phyloP scores from a whole-genome alignment of 2,113 vertebrate species.

The Nymphicus hollandicus region DNA sequence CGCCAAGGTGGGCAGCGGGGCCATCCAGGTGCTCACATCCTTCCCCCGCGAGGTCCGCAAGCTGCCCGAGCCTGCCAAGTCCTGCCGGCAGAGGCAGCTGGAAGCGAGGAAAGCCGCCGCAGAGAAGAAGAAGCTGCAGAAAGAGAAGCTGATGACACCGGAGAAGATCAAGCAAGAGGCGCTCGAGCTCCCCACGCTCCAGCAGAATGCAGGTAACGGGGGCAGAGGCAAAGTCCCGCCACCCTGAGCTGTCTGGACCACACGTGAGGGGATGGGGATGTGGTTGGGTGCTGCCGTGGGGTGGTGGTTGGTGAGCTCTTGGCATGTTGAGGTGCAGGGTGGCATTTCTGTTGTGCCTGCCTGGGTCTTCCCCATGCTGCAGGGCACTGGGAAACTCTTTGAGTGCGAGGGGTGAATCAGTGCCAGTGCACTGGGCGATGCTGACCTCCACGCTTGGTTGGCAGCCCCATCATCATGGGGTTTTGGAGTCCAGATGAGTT shows the following conservation, averaged over 20 bases:
- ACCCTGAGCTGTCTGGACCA: rapidly evolving
- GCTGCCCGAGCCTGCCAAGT: conserved; percentile 94
- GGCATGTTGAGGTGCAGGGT: rapidly evolving
- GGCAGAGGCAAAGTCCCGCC: not conserved
- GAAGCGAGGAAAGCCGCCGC: conserved; percentile 91
- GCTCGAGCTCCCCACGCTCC: conserved; percentile 65
- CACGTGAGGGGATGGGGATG: not conserved
- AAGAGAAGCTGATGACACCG: conserved; percentile 85
- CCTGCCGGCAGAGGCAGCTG: conserved; percentile 90
- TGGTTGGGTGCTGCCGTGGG: not conserved
- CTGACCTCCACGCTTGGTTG: not conserved
- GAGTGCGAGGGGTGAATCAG: rapidly evolving
- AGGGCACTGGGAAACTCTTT: not conserved
- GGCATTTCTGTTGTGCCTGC: not conserved
- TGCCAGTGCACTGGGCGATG: rapidly evolving
- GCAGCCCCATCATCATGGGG: rapidly evolving
- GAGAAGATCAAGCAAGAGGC: conserved; percentile 86
- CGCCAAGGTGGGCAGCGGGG: conserved; percentile 88
- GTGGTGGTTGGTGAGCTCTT: rapidly evolving
- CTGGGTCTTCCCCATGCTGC: not conserved
- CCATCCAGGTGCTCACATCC: conserved; percentile 90
- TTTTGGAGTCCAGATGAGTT: rapidly evolving
- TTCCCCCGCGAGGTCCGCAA: conserved; percentile 93
- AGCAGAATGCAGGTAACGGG: conserved; percentile 69
- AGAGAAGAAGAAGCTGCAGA: conserved; percentile 92